Conservation (phyloP, 2,888 invertebrate genomes). For the Ypsolopha sequella region DNA sequence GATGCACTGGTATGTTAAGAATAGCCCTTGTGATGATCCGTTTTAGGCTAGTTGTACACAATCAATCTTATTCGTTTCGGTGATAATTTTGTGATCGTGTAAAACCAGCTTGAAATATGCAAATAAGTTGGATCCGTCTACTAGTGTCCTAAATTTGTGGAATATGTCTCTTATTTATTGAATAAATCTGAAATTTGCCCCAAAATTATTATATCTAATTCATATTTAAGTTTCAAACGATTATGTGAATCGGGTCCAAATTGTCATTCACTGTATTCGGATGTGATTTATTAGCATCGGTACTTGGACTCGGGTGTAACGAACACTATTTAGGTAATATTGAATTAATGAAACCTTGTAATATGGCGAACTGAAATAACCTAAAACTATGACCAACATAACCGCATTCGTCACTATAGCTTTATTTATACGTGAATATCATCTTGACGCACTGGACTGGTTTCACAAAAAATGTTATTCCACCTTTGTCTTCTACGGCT, state of each 20-base stretch:
- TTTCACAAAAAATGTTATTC: too few relatives aligned
- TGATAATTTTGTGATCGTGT: too few relatives aligned
- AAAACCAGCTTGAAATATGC: not conserved
- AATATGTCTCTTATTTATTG: too few relatives aligned
- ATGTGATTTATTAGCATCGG: not conserved
- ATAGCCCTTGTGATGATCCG: not conserved
- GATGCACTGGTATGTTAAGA: not conserved
- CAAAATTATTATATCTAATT: not conserved
- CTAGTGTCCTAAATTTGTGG: not conserved
- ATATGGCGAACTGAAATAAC: too few relatives aligned
- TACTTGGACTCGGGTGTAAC: too few relatives aligned
- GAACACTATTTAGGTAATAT: not conserved
- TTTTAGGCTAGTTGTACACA: too few relatives aligned
- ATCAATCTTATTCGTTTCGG: too few relatives aligned
- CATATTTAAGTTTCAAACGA: not conserved
- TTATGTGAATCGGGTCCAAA: not conserved
- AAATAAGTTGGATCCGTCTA: not conserved
- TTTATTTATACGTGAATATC: too few relatives aligned
- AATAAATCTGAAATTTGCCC: not conserved
- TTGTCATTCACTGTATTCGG: not conserved
- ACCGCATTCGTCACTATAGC: too few relatives aligned
- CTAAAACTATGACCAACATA: too few relatives aligned
- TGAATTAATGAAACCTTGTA: not conserved
- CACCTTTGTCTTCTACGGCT: too few relatives aligned
- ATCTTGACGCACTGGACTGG: too few relatives aligned